These are phyloP conservation scores for Xenus cinereus DNA, from an alignment of 2,113 vertebrate species.

Conservation along the genomic window DNA sequence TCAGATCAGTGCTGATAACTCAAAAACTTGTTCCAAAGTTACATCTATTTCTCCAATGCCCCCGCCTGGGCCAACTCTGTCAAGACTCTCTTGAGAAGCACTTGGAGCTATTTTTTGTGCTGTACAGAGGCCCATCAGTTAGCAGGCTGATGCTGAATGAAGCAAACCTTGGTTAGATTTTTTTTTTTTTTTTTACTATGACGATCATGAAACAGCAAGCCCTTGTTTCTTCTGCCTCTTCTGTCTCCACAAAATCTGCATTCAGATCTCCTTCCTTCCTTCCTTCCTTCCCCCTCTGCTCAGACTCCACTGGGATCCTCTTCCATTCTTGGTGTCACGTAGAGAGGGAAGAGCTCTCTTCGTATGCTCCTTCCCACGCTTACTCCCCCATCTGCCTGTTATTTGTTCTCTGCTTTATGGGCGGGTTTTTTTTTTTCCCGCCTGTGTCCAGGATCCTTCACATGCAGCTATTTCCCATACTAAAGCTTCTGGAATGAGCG, in stretches of 20 bases:
- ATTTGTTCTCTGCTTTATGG: not conserved
- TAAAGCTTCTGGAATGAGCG: not conserved
- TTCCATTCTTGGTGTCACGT: not conserved
- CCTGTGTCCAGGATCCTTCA: not conserved
- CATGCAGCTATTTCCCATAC: not conserved
- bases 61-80: not conserved
- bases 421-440: fast-evolving
- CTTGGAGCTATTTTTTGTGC: not conserved
- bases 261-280: not conserved
- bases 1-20: not conserved
- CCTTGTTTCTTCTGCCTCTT: not conserved
- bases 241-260: not conserved
- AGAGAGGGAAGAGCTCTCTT: not conserved
- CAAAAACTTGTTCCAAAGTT: not conserved
- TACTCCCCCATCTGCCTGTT: not conserved
- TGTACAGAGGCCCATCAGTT: not conserved
- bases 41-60: not conserved
- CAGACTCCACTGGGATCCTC: not conserved
- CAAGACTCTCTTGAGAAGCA: not conserved
- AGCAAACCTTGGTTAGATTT: not conserved
- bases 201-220: not conserved
- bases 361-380: not conserved
- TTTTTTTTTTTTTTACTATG: not conserved
- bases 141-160: not conserved
- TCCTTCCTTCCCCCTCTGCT: not conserved